Percentiles rank a stretch among this genome's conserved stretches.
These are phyloP conservation scores for Conomelus anceps DNA, from an alignment of 2,888 invertebrate genomes.

Conservation along the genomic window DNA sequence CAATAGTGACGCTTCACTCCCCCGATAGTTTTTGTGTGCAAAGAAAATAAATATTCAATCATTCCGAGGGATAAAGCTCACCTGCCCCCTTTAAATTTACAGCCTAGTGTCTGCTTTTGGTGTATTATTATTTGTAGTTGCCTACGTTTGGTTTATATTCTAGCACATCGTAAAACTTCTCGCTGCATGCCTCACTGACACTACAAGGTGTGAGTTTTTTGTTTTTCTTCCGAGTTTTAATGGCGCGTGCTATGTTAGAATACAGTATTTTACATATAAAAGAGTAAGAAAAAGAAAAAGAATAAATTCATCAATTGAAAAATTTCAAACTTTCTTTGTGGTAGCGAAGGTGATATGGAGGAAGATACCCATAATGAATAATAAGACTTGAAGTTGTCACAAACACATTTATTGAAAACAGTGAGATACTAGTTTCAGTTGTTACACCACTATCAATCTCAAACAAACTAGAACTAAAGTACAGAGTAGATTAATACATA, in stretches of 20 bases:
- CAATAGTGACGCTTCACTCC: neutral
- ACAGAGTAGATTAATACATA: no score
- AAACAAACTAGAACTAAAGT: no score
- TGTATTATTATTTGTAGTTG: neutral
- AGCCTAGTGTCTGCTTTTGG: neutral
- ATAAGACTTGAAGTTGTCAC: no score
- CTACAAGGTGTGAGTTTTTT: neutral
- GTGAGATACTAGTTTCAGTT: no score
- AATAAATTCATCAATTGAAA: no score
- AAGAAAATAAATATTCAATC: neutral
- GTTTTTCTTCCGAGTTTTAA: neutral
- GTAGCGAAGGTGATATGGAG: no score
- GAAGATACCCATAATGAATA: no score
- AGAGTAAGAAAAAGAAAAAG: no score
- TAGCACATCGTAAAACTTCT: neutral
- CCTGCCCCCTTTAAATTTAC: neutral
- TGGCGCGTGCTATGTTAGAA: neutral
- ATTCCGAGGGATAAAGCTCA: neutral
- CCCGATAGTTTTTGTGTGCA: neutral
- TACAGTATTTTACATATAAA: no score
- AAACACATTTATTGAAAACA: no score
- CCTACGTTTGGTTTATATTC: neutral
- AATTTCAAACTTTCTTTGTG: no score
- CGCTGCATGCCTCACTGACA: neutral
- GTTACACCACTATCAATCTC: no score